phyloP scores from a whole-genome alignment of 2,797 vertebrate genomes.

The Galagoides demidoff region DNA sequence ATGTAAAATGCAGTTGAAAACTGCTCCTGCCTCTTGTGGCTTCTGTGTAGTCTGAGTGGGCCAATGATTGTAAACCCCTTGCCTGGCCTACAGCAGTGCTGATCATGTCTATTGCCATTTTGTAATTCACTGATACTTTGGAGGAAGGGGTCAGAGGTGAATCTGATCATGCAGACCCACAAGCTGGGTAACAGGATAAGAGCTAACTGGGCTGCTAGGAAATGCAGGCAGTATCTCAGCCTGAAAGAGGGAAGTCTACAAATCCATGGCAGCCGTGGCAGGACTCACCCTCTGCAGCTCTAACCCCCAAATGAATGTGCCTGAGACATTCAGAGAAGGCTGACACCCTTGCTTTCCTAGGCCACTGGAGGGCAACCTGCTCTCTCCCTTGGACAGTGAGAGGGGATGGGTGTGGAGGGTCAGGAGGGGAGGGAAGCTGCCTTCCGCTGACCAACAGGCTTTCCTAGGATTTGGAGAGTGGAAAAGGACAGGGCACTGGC shows the following conservation, averaged over 20 bases:
- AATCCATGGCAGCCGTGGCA: too few relatives aligned
- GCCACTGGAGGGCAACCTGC: constrained; percentile 53
- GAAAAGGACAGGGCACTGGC: background rate
- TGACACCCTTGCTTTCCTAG: background rate
- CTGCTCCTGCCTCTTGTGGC: background rate
- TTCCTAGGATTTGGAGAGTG: background rate
- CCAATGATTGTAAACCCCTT: background rate
- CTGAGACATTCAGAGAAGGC: background rate
- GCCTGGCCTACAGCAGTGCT: background rate
- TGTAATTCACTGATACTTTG: background rate
- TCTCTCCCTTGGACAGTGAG: background rate
- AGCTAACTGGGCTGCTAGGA: background rate
- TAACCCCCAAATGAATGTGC: background rate
- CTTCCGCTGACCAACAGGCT: background rate
- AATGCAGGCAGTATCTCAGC: background rate
- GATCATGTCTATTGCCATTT: background rate
- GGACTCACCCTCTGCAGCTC: background rate
- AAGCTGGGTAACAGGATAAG: background rate
- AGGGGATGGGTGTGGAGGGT: background rate
- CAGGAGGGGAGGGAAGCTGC: background rate
- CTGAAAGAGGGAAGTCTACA: background rate
- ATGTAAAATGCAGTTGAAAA: background rate
- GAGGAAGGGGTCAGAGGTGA: background rate
- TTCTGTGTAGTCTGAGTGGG: background rate
- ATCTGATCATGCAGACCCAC: background rate